Conservation (phyloP, 1,140 invertebrate species). For the Linepithema humile region DNA sequence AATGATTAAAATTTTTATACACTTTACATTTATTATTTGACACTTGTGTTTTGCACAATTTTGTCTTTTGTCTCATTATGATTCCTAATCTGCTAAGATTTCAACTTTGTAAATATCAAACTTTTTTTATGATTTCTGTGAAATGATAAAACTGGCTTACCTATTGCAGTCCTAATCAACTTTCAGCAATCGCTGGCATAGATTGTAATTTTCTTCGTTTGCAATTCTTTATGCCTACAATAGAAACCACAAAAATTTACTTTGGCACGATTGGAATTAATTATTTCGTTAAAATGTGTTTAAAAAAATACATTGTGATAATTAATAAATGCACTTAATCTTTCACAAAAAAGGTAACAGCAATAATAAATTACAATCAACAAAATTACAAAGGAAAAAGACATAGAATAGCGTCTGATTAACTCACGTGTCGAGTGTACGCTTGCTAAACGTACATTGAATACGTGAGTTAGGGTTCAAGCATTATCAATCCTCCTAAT, state of each 20-base stretch:
- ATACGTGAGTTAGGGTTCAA: slow-evolving; percentile 29
- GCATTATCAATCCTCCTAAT: slow-evolving; percentile 70
- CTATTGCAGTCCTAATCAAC: slow-evolving; percentile 36
- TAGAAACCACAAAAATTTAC: not conserved
- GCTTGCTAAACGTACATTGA: not conserved
- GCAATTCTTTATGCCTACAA: not conserved
- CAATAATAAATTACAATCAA: not conserved
- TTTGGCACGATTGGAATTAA: not conserved
- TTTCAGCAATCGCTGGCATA: slow-evolving; percentile 8
- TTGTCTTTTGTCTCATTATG: not conserved
- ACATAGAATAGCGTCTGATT: no score
- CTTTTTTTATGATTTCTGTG: not conserved
- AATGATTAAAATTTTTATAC: not conserved
- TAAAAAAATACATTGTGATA: not conserved
- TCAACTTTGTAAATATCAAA: not conserved
- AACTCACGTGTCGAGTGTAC: not conserved
- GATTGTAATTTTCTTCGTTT: slow-evolving; percentile 14
- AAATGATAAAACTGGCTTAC: slow-evolving; percentile 34
- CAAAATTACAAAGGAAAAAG: no score
- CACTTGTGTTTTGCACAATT: not conserved
- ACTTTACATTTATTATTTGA: not conserved
- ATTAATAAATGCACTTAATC: not conserved
- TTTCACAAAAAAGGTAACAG: not conserved
- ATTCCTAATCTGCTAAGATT: not conserved
- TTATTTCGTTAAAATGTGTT: not conserved